A percentile compares a stretch with the other conserved stretches of the same genome.
These are phyloP conservation scores for Hemitrygon akajei DNA, from an alignment of 2,797 vertebrate species.

Conservation along the genomic window DNA sequence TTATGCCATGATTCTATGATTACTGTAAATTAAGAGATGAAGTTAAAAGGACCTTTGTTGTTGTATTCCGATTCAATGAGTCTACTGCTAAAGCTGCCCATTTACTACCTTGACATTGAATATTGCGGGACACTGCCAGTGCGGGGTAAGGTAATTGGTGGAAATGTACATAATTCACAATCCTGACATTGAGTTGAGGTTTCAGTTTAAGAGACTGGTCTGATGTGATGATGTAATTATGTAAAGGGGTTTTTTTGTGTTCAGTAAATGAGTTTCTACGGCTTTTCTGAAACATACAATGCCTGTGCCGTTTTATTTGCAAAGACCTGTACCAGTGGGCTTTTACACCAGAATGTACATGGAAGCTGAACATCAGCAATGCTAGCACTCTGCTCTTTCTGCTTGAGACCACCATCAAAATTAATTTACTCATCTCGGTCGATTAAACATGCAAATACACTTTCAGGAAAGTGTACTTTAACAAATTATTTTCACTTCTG, in stretches of 20 bases:
- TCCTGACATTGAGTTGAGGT: no score
- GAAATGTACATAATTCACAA: no score
- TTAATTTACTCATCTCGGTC: neutral
- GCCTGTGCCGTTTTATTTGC: no score
- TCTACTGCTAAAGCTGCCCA: neutral
- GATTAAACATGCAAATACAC: neutral
- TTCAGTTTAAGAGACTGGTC: no score
- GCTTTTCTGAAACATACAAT: no score
- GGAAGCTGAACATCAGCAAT: neutral
- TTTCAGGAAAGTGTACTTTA: neutral
- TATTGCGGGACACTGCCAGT: neutral
- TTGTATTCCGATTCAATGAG: neutral
- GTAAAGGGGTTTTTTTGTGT: no score
- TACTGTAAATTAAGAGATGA: neutral
- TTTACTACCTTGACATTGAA: neutral
- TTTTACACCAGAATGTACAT: neutral
- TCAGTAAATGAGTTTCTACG: no score
- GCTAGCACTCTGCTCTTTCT: neutral
- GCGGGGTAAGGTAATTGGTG: no score
- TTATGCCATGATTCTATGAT: no score
- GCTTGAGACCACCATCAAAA: neutral
- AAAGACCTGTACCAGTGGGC: neutral
- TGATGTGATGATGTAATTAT: no score
- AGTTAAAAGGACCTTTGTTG: neutral
- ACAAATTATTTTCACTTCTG: neutral